Base-by-base conservation (phyloP, 2,113 vertebrate species). In the Otocyon megalotis region DNA sequence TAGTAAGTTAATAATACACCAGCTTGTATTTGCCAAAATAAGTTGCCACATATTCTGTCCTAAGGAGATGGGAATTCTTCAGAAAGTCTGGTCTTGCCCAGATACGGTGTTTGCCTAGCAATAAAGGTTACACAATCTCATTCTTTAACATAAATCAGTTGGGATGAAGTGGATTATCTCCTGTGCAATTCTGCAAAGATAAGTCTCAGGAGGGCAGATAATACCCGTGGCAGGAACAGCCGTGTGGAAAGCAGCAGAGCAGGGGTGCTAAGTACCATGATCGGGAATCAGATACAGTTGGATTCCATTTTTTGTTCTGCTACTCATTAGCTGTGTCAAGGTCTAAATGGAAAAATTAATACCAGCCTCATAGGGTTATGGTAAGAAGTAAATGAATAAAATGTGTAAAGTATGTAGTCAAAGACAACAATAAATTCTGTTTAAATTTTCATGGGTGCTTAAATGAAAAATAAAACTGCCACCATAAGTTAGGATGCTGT, bases 171-270 rank as follows among this genome's bases (percentile, higher is more conserved):
- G 3, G 16, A n/a, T 63, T 50, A 1, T 53, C 53, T 80, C 50
- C 28, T 5, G 1, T 3, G 37, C 54, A 37, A 19, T 30, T 77
- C 72, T 83, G 17, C 63, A 62, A 76, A 69, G 69, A 2, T 14
- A 14, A 37, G 20, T 26, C n/a, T 60, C 7, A 20, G 48, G 43
- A 22, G 30, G 30, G 30, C 69, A 80, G 87, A 56, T 0, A 9
- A 67, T 2, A 13, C 1, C 24, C 50, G 1, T 0, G 32, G 26
- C 43, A 35, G 56, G 72, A 35, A 35, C 0, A 76, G 79, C 48
- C 28, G 2, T 0, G 5, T 0, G 3, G 20, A 22, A 35, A 5
- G 17, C 35, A 24, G 30, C 26, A 0, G 0, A 4, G 17, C 16
- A 1, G 1, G 77, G 35, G 12, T 16, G 26, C 56, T 8, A 4